Percentiles rank a stretch among this genome's conserved stretches.
Evolutionary conservation across 1,140 invertebrate species (phyloP).

Genomic region (Maconellicoccus hirsutus): DNA sequence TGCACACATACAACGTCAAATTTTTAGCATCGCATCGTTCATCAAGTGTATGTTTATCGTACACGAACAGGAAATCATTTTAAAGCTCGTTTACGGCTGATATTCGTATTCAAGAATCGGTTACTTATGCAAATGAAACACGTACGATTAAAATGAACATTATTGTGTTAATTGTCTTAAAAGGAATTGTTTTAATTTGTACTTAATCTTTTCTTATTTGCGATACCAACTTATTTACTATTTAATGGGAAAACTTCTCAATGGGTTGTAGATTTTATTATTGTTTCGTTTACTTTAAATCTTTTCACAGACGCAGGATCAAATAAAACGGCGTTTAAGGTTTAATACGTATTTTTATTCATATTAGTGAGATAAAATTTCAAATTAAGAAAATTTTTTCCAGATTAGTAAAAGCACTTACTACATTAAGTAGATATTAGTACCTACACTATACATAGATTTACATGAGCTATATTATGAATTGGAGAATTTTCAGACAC

Average conservation of each 20-base stretch:
- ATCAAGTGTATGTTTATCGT: too few relatives aligned
- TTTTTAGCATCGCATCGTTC: too few relatives aligned
- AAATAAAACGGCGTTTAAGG: too few relatives aligned
- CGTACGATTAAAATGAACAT: neutral
- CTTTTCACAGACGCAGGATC: neutral
- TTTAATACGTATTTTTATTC: too few relatives aligned
- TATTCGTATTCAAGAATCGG: neutral
- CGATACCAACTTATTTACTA: neutral
- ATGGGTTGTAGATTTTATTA: neutral
- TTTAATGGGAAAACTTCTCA: neutral
- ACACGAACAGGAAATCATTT: neutral
- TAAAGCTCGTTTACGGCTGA: neutral
- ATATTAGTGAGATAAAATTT: too few relatives aligned
- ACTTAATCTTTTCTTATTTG: neutral
- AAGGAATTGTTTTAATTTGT: neutral
- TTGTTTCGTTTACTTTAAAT: neutral
- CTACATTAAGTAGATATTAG: too few relatives aligned
- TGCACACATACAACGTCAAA: too few relatives aligned
- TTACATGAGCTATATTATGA: too few relatives aligned
- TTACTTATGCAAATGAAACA: neutral
- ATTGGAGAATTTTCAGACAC: too few relatives aligned
- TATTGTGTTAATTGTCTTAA: neutral
- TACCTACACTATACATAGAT: too few relatives aligned
- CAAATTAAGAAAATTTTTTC: too few relatives aligned
- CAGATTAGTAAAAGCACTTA: too few relatives aligned